These are phyloP conservation scores for Myxocyprinus asiaticus DNA, from an alignment of 2,113 vertebrate genomes.

Conservation along the genomic window DNA sequence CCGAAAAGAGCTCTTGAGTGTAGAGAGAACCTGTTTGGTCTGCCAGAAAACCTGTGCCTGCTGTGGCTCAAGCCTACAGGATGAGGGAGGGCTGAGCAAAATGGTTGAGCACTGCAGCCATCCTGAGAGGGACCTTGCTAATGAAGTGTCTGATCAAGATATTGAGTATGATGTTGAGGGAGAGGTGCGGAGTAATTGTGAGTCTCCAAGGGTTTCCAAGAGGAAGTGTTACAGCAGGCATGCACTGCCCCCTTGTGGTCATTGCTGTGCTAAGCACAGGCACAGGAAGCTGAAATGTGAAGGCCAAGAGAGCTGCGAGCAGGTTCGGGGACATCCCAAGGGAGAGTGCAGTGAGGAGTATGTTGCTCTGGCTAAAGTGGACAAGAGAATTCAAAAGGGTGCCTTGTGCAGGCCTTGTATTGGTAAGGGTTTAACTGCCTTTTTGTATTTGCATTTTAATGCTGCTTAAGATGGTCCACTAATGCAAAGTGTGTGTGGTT, in stretches of 20 bases:
- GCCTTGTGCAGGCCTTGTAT: conserved; percentile 38
- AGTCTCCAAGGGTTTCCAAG: conserved; percentile 18
- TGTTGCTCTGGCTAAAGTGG: conserved; percentile 41
- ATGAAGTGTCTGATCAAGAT: conserved; percentile 39
- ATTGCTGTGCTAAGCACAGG: conserved; percentile 36
- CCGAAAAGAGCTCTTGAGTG: conserved; percentile 1
- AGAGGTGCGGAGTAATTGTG: neutral
- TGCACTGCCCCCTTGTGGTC: conserved; percentile 6
- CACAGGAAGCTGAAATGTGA: conserved; percentile 31
- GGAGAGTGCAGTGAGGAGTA: conserved; percentile 47
- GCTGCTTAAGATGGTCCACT: neutral
- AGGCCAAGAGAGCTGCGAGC: conserved; percentile 16
- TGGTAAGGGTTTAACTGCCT: conserved; percentile 39
- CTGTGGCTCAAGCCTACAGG: conserved; percentile 55
- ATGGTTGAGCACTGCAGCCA: conserved; percentile 3
- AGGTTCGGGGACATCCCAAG: conserved; percentile 18
- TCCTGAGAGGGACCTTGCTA: neutral
- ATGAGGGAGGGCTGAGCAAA: conserved; percentile 8
- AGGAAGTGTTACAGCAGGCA: conserved; percentile 21
- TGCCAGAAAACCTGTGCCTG: conserved; percentile 49
- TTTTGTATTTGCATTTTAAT: neutral
- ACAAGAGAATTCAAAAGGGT: conserved; percentile 43
- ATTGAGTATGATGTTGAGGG: conserved; percentile 30
- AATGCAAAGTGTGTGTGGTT: no score
- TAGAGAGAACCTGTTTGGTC: conserved; percentile 18